phyloP scores from a whole-genome alignment of 2,797 vertebrate genomes.

The Streptopelia turtur region DNA sequence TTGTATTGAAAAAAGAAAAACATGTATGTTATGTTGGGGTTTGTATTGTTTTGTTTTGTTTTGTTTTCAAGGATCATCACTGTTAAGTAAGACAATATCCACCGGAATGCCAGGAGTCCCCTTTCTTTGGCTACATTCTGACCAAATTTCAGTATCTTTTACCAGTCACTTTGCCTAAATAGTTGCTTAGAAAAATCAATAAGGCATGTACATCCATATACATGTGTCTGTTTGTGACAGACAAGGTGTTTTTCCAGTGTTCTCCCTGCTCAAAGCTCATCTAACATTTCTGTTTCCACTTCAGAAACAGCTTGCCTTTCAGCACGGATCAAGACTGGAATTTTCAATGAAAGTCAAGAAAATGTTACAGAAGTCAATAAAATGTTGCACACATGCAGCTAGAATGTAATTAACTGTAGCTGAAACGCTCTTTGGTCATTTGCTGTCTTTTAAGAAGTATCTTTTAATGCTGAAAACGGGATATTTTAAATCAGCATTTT shows the following conservation, averaged over 20 bases:
- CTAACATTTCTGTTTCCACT: not conserved
- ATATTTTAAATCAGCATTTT: not conserved
- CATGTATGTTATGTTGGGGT: too few species aligned
- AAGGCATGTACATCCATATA: not conserved
- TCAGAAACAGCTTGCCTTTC: not conserved
- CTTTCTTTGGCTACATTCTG: not conserved
- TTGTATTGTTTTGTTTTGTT: too few species aligned
- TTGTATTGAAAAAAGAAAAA: not conserved
- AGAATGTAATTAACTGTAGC: not conserved
- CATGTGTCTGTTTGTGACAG: not conserved
- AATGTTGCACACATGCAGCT: not conserved
- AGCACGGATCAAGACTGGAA: not conserved
- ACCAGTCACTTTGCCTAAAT: not conserved
- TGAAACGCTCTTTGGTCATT: not conserved
- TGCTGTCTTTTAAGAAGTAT: not conserved
- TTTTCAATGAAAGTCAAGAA: not conserved
- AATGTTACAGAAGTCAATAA: not conserved
- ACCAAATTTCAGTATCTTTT: not conserved
- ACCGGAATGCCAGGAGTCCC: not conserved
- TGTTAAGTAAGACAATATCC: not conserved
- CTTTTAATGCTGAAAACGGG: not conserved
- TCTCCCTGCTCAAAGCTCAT: not conserved
- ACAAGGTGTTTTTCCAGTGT: accelerated
- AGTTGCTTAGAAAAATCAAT: not conserved
- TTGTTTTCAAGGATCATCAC: not conserved